A percentile compares a stretch with the other conserved stretches of the same genome.
Evolutionary conservation across 2,797 vertebrate genomes (phyloP).

Genomic region (Sphaeramia orbicularis): DNA sequence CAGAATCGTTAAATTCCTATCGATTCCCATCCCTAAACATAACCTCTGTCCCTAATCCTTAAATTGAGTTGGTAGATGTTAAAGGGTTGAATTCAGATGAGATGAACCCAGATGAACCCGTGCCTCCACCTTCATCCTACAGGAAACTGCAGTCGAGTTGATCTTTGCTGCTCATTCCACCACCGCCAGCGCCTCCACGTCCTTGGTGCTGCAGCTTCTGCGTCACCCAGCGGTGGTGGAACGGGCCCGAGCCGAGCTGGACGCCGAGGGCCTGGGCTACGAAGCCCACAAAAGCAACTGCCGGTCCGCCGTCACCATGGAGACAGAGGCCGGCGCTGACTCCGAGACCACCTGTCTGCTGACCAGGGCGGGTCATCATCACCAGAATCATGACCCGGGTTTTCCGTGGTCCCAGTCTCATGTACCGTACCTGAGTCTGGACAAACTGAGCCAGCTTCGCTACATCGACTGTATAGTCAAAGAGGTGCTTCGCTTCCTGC

Average conservation of each 20-base stretch:
- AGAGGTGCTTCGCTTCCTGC: constrained; percentile 94
- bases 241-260: constrained; percentile 87
- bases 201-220: constrained; percentile 92
- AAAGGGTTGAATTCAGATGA: not conserved
- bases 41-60: no score
- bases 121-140: constrained; percentile 8
- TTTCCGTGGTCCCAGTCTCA: constrained; percentile 69
- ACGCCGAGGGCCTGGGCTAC: constrained; percentile 82
- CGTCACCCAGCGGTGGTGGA: constrained; percentile 88
- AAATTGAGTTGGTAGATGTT: no score
- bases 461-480: constrained; percentile 95
- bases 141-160: constrained; percentile 96
- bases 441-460: constrained; percentile 87
- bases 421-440: constrained; percentile 84
- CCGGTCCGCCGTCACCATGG: not conserved
- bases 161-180: constrained; percentile 98
- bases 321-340: constrained; percentile 10
- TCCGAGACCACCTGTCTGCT: constrained; percentile 40
- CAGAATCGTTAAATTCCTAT: no score
- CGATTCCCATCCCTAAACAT: no score
- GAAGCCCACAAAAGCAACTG: constrained; percentile 40
- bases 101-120: not conserved
- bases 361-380: constrained; percentile 17
- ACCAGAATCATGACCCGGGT: fast-evolving
- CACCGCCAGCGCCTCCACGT: constrained; percentile 96